These are phyloP conservation scores for Melanargia galathea DNA, from an alignment of 2,888 invertebrate species.

Conservation along the genomic window DNA sequence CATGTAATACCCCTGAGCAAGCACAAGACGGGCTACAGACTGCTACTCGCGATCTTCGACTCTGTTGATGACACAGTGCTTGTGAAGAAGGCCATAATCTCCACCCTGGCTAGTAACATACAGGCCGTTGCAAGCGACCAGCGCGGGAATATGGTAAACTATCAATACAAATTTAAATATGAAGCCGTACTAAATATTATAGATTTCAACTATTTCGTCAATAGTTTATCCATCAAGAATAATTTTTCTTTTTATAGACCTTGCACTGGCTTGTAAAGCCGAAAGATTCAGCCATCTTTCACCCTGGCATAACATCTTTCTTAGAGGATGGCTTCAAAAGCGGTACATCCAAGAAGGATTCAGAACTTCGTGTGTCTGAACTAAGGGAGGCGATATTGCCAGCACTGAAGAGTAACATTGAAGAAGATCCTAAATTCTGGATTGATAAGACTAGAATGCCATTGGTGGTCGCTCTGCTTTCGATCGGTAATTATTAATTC, in stretches of 20 bases:
- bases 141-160: constrained; percentile 90
- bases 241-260: constrained; percentile 63
- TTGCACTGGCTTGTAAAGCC: constrained; percentile 94
- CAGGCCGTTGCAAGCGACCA: constrained; percentile 88
- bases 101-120: constrained; percentile 85
- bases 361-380: constrained; percentile 85
- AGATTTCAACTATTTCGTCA: too few relatives aligned
- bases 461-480: constrained; percentile 86
- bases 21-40: constrained; percentile 93
- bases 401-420: constrained; percentile 80
- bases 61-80: constrained; percentile 96
- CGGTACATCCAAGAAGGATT: constrained; percentile 88
- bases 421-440: constrained; percentile 85
- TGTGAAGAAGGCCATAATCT: constrained; percentile 90
- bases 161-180: too few relatives aligned
- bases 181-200: too few relatives aligned
- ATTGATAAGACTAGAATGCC: constrained; percentile 85
- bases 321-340: constrained; percentile 88
- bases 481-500: constrained; percentile 74
- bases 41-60: constrained; percentile 92
- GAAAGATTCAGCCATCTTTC: constrained; percentile 90
- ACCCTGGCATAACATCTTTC: constrained; percentile 88
- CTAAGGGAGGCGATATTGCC: constrained; percentile 85
- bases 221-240: too few relatives aligned
- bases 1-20: constrained; percentile 89